phyloP scores from a whole-genome alignment of 2,797 vertebrate genomes.

The Catharus ustulatus region DNA sequence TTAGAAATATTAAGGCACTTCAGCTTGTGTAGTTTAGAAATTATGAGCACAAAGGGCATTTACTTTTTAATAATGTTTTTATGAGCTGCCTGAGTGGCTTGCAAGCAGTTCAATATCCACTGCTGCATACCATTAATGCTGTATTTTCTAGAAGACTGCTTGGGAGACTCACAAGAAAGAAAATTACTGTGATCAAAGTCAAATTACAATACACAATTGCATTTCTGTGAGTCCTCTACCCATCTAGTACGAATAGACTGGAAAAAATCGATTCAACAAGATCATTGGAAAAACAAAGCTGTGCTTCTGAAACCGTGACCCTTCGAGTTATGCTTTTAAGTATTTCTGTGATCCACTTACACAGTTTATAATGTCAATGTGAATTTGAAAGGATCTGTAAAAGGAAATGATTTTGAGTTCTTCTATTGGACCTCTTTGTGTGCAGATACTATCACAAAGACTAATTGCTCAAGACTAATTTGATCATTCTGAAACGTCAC shows the following conservation, averaged over 20 bases:
- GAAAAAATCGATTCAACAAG: not conserved
- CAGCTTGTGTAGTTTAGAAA: not conserved
- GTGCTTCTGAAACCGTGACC: not conserved
- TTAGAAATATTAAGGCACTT: conserved; percentile 19
- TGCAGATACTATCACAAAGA: not conserved
- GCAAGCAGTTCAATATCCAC: conserved; percentile 21
- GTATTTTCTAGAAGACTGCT: conserved; percentile 16
- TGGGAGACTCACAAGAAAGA: not conserved
- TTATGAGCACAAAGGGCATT: conserved; percentile 43
- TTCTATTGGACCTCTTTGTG: not conserved
- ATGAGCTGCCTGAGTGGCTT: conserved; percentile 36
- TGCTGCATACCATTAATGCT: conserved; percentile 16
- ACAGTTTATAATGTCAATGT: not conserved
- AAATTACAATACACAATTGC: conserved; percentile 41
- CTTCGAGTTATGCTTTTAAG: not conserved
- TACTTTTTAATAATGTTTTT: conserved; percentile 64
- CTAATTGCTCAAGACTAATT: not conserved
- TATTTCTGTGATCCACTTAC: not conserved
- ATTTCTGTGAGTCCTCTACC: not conserved
- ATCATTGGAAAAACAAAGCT: not conserved
- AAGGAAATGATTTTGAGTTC: not conserved
- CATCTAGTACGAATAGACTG: conserved; percentile 20
- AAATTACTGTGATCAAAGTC: conserved; percentile 54
- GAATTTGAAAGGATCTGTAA: not conserved
- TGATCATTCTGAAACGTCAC: not conserved